Conservation (phyloP, 2,888 invertebrate species). For the Cerastis leucographa region DNA sequence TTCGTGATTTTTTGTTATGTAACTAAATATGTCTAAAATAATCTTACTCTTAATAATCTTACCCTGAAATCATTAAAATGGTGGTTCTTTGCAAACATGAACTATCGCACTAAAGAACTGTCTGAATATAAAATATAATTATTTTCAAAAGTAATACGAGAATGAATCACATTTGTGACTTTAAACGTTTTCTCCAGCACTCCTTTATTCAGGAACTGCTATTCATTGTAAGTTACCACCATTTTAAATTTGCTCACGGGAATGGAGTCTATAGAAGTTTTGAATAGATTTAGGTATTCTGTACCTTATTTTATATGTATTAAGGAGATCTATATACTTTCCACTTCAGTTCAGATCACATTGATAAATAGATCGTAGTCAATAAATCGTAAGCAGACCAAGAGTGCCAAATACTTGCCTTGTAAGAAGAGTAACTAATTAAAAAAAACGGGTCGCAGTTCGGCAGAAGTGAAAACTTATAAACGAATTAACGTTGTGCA, state of each 20-base stretch:
- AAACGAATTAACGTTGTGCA: too few species aligned
- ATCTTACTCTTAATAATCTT: too few species aligned
- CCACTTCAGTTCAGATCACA: too few species aligned
- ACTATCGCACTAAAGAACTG: not conserved
- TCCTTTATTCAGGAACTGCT: slow-evolving; percentile 60
- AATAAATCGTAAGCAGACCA: not conserved
- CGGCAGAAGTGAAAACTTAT: too few species aligned
- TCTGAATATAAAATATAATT: slow-evolving; percentile 55
- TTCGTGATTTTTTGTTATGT: not conserved
- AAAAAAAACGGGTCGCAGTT: too few species aligned
- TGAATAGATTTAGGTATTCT: slow-evolving; percentile 14
- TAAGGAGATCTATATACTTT: too few species aligned
- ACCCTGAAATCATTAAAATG: not conserved
- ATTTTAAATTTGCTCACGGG: slow-evolving; percentile 55
- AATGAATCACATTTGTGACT: slow-evolving; percentile 70
- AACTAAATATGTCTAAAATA: not conserved
- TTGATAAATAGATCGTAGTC: not conserved
- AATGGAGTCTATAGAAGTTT: slow-evolving; percentile 14
- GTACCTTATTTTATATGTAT: not conserved
- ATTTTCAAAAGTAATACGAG: slow-evolving; percentile 48
- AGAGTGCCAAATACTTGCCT: not conserved
- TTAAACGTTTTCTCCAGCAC: slow-evolving; percentile 61
- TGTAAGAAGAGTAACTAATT: too few species aligned
- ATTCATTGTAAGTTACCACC: slow-evolving; percentile 56
- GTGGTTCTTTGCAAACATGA: slow-evolving; percentile 7